These are phyloP conservation scores for Caenorhabditis inopinata DNA, from an alignment of 1,140 invertebrate species.

Conservation along the genomic window DNA sequence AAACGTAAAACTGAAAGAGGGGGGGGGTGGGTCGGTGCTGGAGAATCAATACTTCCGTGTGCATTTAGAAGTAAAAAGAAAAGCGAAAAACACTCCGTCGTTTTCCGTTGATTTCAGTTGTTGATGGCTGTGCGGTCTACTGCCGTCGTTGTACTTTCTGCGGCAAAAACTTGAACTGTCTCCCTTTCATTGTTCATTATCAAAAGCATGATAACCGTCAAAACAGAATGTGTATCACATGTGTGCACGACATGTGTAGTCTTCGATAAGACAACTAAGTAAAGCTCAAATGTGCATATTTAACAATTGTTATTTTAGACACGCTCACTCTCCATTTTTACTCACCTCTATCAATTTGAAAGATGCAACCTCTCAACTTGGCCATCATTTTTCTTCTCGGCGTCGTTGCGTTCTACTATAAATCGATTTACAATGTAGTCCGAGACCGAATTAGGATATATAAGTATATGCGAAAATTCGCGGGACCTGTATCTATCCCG, in stretches of 20 bases:
- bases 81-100: no score
- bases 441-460: background rate
- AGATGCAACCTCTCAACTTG: background rate
- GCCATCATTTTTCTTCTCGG: background rate
- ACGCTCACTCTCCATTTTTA: background rate
- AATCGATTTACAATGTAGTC: background rate
- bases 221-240: background rate
- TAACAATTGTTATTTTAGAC: background rate
- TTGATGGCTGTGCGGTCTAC: no score
- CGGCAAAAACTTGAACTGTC: no score
- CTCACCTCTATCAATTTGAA: background rate
- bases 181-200: no score
- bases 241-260: conserved; percentile 26
- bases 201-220: no score
- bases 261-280: background rate
- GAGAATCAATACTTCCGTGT: no score
- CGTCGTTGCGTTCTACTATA: background rate
- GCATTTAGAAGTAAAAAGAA: no score
- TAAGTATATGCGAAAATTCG: background rate
- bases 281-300: background rate
- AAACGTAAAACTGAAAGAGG: no score
- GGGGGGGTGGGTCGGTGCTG: no score
- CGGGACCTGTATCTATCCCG: conserved; percentile 40
- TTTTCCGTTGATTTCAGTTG: no score
- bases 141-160: no score